phyloP scores from a whole-genome alignment of 1,140 invertebrate genomes.

The Pomacea maculata region DNA sequence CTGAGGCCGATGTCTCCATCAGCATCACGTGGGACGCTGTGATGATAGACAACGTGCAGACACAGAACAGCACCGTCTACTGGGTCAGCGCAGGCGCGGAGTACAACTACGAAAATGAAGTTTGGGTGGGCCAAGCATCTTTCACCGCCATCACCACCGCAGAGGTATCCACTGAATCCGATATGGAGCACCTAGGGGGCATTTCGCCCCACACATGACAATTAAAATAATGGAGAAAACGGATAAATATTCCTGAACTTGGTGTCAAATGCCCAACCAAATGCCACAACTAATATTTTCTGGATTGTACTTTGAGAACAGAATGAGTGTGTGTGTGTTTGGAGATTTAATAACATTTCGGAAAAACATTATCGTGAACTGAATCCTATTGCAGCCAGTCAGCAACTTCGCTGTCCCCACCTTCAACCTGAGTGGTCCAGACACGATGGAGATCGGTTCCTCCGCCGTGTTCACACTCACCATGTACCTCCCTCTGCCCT shows the following conservation, averaged over 20 bases:
- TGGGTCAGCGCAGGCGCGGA: constrained; percentile 67
- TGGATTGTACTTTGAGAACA: no score
- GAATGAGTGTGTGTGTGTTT: no score
- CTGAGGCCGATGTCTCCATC: constrained; percentile 33
- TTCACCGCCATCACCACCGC: constrained; percentile 30
- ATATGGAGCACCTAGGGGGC: no score
- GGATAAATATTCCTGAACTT: neutral
- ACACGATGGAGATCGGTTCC: constrained; percentile 39
- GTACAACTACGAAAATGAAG: constrained; percentile 63
- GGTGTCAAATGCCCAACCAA: neutral
- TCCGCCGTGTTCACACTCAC: constrained; percentile 45
- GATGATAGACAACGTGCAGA: constrained; percentile 58
- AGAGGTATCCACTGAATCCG: constrained; percentile 26
- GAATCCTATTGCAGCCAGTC: no score
- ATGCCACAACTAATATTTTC: no score
- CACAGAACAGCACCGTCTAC: constrained; percentile 43
- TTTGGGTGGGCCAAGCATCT: constrained; percentile 66
- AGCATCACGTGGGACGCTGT: constrained; percentile 61
- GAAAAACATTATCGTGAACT: no score
- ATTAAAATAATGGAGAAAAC: no score
- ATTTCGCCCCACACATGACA: no score
- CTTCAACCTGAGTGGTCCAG: constrained; percentile 51
- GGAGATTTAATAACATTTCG: no score
- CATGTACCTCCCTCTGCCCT: constrained; percentile 46
- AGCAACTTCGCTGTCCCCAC: constrained; percentile 22